These are phyloP conservation scores for Atopsyche davidsoni DNA, from an alignment of 1,140 invertebrate genomes.

Conservation along the genomic window DNA sequence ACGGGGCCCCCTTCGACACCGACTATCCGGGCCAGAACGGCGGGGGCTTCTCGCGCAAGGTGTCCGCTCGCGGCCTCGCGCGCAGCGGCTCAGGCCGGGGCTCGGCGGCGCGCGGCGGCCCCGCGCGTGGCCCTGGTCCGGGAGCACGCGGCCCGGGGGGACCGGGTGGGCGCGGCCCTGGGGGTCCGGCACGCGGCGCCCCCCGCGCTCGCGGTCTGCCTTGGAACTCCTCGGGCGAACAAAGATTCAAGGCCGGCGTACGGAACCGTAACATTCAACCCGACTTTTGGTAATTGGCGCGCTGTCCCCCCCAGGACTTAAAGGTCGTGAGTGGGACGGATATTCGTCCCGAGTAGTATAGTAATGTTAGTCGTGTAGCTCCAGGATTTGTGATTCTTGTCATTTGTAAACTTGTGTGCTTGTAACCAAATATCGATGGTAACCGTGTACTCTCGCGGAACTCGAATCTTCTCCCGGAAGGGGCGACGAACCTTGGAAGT, in stretches of 20 bases:
- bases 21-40: background rate
- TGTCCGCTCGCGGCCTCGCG: conserved; percentile 5
- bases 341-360: too few species aligned
- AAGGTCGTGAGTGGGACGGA: too few species aligned
- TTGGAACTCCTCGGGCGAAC: conserved; percentile 13
- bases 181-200: conserved; percentile 5
- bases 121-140: background rate
- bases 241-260: conserved; percentile 11
- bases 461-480: too few species aligned
- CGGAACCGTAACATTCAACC: conserved; percentile 11
- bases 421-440: too few species aligned
- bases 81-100: background rate
- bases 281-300: background rate
- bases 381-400: too few species aligned
- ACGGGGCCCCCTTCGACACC: too few species aligned
- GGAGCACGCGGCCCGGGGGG: conserved; percentile 1
- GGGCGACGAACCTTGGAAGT: too few species aligned
- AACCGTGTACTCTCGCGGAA: too few species aligned
- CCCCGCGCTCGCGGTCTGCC: conserved; percentile 3
- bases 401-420: too few species aligned
- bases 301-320: too few species aligned
- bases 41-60: background rate
- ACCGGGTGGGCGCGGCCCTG: background rate
- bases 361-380: too few species aligned
- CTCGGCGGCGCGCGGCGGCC: conserved; percentile 4